phyloP scores from a whole-genome alignment of 2,797 vertebrate genomes.

The Potorous gilbertii region DNA sequence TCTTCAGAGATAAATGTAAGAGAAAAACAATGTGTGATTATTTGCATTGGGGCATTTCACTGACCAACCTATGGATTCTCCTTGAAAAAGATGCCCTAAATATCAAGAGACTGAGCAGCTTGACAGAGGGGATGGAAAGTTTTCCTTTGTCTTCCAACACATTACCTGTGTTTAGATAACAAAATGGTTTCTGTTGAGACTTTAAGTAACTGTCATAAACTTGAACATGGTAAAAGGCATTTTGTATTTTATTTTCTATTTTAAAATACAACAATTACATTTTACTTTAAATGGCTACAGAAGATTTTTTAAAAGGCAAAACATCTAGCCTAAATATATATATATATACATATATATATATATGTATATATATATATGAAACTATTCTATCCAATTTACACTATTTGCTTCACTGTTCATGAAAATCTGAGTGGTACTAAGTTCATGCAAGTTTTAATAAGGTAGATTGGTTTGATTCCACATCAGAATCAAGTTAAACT shows the following conservation, averaged over 20 bases:
- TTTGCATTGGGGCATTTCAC: not conserved
- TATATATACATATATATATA: no score
- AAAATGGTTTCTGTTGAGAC: accelerated
- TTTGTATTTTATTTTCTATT: accelerated
- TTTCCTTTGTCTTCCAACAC: not conserved
- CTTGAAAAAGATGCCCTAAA: not conserved
- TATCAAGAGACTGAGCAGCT: not conserved
- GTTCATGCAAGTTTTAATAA: not conserved
- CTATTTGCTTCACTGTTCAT: not conserved
- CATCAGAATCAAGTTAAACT: not conserved
- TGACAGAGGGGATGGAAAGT: not conserved
- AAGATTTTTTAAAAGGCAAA: not conserved
- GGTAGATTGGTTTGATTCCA: not conserved
- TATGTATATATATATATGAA: not conserved
- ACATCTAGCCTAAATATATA: not conserved
- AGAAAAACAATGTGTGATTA: accelerated
- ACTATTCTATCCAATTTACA: not conserved
- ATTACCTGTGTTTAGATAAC: not conserved
- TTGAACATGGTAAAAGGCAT: accelerated
- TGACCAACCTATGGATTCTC: not conserved
- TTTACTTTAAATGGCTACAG: not conserved
- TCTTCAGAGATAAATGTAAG: not conserved
- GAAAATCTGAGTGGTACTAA: not conserved
- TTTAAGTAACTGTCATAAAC: accelerated
- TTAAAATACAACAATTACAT: no score